A percentile compares a stretch with the other conserved stretches of the same genome.
Conservation (phyloP, 2,888 invertebrate species). For the Eustalomyia histrio region DNA sequence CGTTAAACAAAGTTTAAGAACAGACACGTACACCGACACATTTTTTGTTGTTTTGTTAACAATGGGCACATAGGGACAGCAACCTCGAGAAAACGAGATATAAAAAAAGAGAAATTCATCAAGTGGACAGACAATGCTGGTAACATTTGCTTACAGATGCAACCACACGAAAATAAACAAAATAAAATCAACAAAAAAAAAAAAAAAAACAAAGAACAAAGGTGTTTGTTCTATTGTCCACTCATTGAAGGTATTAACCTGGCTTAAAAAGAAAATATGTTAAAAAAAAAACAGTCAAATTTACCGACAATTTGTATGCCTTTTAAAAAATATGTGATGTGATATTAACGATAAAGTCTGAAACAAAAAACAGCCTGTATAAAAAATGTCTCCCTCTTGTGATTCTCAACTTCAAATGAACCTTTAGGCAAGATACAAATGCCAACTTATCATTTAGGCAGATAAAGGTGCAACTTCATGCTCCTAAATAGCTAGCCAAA, state of each 20-base stretch:
- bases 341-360: slow-evolving; percentile 50
- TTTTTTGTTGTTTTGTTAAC: slow-evolving; percentile 24
- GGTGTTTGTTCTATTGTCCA: slow-evolving; percentile 44
- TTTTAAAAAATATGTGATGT: slow-evolving; percentile 57
- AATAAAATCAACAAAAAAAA: slow-evolving; percentile 17
- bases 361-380: neutral
- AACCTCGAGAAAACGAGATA: slow-evolving; percentile 6
- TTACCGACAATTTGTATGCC: slow-evolving; percentile 61
- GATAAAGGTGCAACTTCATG: slow-evolving; percentile 62
- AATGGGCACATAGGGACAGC: slow-evolving; percentile 17
- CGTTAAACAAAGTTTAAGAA: slow-evolving; percentile 75
- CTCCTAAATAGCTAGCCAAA: slow-evolving; percentile 40
- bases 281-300: slow-evolving; percentile 41
- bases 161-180: slow-evolving; percentile 46
- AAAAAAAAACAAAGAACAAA: slow-evolving; percentile 19
- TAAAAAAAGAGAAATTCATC: slow-evolving; percentile 68
- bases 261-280: slow-evolving; percentile 46
- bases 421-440: slow-evolving; percentile 27
- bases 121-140: slow-evolving; percentile 63
- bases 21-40: slow-evolving; percentile 49
- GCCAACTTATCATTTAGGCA: slow-evolving; percentile 53
- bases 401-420: neutral
- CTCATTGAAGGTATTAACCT: slow-evolving; percentile 56
- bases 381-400: slow-evolving; percentile 22
- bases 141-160: slow-evolving; percentile 49